Conservation (phyloP, 2,888 invertebrate genomes). For the Pammene aurita region DNA sequence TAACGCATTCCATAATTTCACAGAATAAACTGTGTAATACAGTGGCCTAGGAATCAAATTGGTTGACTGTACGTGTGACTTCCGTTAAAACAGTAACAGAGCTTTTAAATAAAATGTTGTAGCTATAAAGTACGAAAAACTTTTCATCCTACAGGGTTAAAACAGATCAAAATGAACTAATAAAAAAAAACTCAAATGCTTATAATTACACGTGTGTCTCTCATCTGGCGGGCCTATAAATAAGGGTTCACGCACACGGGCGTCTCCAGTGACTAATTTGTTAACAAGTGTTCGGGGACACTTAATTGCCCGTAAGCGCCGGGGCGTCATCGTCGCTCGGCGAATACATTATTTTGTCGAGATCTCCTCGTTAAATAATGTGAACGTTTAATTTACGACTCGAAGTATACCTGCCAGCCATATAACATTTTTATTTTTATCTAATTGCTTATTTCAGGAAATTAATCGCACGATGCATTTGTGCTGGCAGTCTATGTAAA, state of each 20-base stretch:
- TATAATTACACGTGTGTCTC: slow-evolving; percentile 22
- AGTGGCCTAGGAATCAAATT: too few species aligned
- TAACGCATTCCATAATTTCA: too few species aligned
- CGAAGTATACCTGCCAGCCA: slow-evolving; percentile 22
- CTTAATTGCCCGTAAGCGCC: slow-evolving; percentile 72
- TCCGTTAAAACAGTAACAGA: too few species aligned
- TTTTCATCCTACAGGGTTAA: too few species aligned
- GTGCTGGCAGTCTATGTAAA: too few species aligned
- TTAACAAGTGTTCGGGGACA: slow-evolving; percentile 76
- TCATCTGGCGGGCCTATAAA: slow-evolving; percentile 58
- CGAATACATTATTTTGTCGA: slow-evolving; percentile 68
- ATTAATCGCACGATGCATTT: not conserved
- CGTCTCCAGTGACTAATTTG: slow-evolving; percentile 74
- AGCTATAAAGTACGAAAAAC: too few species aligned
- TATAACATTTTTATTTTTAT: slow-evolving; percentile 25
- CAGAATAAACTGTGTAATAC: too few species aligned
- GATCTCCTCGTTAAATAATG: slow-evolving; percentile 66
- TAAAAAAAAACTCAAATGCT: not conserved
- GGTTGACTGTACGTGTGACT: too few species aligned
- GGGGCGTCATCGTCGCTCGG: slow-evolving; percentile 72
- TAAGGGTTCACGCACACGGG: slow-evolving; percentile 65
- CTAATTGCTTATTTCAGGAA: slow-evolving; percentile 16
- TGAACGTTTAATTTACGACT: slow-evolving; percentile 60
- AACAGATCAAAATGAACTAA: too few species aligned
- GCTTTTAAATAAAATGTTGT: too few species aligned